Conservation (phyloP, 1,140 invertebrate species). For the Hycleus phaleratus region DNA sequence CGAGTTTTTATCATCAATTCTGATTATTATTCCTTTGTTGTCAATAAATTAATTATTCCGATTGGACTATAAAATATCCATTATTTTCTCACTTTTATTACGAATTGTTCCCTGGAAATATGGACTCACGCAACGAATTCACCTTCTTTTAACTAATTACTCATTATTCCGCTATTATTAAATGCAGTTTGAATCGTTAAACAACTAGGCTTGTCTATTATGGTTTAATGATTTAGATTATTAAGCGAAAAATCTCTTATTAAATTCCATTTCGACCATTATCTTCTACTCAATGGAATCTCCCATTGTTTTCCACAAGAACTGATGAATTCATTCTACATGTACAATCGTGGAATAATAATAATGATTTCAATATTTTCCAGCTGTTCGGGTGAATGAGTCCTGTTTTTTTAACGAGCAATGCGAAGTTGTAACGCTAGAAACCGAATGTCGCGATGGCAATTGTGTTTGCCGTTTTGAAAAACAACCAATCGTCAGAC, state of each 20-base stretch:
- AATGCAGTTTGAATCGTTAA: neutral
- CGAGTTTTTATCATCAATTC: too few relatives aligned
- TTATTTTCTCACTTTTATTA: too few relatives aligned
- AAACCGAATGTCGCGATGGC: conserved; percentile 70
- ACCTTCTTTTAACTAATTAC: too few relatives aligned
- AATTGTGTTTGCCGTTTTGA: conserved; percentile 70
- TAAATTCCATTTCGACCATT: neutral
- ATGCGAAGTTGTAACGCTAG: conserved; percentile 58
- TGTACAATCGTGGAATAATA: too few relatives aligned
- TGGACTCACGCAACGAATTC: too few relatives aligned
- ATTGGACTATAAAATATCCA: too few relatives aligned
- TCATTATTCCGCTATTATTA: too few relatives aligned
- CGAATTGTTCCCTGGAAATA: too few relatives aligned
- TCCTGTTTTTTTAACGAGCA: conserved; percentile 74
- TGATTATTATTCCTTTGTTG: too few relatives aligned
- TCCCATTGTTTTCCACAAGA: too few relatives aligned
- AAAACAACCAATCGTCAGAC: conserved; percentile 55
- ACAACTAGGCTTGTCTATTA: neutral
- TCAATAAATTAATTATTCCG: too few relatives aligned
- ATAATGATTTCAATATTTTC: conserved; percentile 33
- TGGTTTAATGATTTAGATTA: neutral
- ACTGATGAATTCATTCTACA: too few relatives aligned
- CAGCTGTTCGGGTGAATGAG: conserved; percentile 70
- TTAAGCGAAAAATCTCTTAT: neutral
- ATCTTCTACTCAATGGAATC: neutral